Percentiles rank a stretch among this genome's conserved stretches.
Evolutionary conservation across 2,797 vertebrate genomes (phyloP).

Genomic region (Gymnothorax javanicus): DNA sequence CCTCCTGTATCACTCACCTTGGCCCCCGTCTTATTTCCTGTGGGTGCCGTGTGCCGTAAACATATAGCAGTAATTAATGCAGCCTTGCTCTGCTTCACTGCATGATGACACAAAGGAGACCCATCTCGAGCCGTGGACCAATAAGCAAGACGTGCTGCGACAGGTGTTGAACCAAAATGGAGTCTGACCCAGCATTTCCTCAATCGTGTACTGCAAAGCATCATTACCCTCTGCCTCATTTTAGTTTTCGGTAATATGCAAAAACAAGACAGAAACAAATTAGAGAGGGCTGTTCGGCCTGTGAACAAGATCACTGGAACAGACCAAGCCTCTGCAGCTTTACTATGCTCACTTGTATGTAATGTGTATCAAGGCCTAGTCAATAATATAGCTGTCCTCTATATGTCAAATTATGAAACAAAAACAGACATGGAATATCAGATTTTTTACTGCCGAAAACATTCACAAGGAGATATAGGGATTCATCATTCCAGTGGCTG

Average conservation of each 20-base stretch:
- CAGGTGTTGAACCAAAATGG: background rate
- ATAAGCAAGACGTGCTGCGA: background rate
- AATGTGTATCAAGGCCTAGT: constrained; percentile 1
- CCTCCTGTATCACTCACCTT: background rate
- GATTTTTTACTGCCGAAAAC: background rate
- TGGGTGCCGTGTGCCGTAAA: background rate
- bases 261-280: background rate
- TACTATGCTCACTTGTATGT: background rate
- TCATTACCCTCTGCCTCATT: background rate
- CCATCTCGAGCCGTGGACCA: background rate
- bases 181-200: background rate
- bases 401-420: background rate
- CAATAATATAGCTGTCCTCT: background rate
- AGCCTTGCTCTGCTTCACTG: background rate
- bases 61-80: background rate
- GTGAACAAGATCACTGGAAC: background rate
- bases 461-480: background rate
- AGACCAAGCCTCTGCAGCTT: background rate
- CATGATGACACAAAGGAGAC: background rate
- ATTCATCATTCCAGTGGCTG: background rate
- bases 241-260: background rate
- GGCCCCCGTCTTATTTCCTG: background rate
- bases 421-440: background rate
- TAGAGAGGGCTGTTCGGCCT: background rate
- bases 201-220: background rate